Evolutionary conservation across 1,140 invertebrate species (phyloP).

Genomic region (Araneus ventricosus): DNA sequence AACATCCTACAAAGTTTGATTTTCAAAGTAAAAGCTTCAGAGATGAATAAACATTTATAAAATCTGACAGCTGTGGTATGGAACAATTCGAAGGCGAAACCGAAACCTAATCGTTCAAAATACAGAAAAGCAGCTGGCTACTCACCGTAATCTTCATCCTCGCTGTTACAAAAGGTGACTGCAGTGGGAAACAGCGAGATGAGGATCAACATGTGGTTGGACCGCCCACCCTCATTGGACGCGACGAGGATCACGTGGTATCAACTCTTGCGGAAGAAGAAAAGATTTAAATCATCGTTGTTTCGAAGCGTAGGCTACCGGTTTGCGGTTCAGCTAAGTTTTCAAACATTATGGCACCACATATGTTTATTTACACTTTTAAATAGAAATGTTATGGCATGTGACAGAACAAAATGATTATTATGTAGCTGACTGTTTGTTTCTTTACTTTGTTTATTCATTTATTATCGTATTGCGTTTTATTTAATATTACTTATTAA

Average conservation of each 20-base stretch:
- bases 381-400: too few species aligned
- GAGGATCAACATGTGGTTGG: conserved; percentile 57
- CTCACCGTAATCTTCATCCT: conserved; percentile 64
- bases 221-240: conserved; percentile 31
- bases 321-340: background rate
- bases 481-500: too few species aligned
- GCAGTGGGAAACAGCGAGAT: background rate
- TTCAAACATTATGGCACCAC: too few species aligned
- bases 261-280: background rate
- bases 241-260: conserved; percentile 5
- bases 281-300: conserved; percentile 19
- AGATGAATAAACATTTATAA: too few species aligned
- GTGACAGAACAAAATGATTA: too few species aligned
- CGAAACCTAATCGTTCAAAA: background rate
- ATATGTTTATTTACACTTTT: too few species aligned
- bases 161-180: background rate
- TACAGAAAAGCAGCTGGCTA: background rate
- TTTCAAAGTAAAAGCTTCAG: too few species aligned
- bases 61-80: background rate
- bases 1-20: too few species aligned
- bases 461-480: too few species aligned
- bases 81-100: conserved; percentile 1
- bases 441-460: too few species aligned
- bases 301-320: background rate
- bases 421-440: too few species aligned